Percentiles rank a stretch among this genome's conserved stretches.
Evolutionary conservation across 2,113 vertebrate genomes (phyloP).

Genomic region (Nothoprocta pentlandii): DNA sequence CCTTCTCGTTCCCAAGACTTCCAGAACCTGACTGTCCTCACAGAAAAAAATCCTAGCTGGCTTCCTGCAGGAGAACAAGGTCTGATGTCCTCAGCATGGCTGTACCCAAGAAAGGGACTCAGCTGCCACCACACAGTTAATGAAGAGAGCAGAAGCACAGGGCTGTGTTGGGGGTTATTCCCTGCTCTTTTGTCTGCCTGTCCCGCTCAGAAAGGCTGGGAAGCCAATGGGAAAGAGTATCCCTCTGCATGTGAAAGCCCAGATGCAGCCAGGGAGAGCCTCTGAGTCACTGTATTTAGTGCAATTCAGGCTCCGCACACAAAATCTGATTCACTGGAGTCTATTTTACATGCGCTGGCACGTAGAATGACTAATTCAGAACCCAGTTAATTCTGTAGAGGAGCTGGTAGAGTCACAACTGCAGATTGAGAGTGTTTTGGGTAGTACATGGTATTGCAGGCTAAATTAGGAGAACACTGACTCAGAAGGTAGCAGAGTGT

Average conservation of each 20-base stretch:
- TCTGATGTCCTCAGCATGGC: not conserved
- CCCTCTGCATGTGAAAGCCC: not conserved
- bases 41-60: not conserved
- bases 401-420: slow-evolving; percentile 5
- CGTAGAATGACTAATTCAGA: slow-evolving; percentile 17
- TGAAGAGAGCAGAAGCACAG: not conserved
- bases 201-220: not conserved
- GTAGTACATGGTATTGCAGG: not conserved
- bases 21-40: not conserved
- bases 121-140: not conserved
- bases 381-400: slow-evolving; percentile 32
- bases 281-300: not conserved
- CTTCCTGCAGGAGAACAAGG: not conserved
- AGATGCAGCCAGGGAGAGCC: not conserved
- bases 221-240: not conserved
- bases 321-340: slow-evolving; percentile 21
- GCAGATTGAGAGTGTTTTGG: not conserved
- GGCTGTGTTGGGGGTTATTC: not conserved
- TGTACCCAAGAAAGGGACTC: not conserved
- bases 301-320: not conserved
- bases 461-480: slow-evolving; percentile 1
- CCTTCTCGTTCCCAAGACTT: not conserved
- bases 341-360: slow-evolving; percentile 32
- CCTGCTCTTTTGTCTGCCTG: fast-evolving
- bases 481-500: not conserved